Evolutionary conservation across 2,888 invertebrate species (phyloP), one percentile per base, ranked within the genome.

Genomic region (Nemapogon koenigi): DNA sequence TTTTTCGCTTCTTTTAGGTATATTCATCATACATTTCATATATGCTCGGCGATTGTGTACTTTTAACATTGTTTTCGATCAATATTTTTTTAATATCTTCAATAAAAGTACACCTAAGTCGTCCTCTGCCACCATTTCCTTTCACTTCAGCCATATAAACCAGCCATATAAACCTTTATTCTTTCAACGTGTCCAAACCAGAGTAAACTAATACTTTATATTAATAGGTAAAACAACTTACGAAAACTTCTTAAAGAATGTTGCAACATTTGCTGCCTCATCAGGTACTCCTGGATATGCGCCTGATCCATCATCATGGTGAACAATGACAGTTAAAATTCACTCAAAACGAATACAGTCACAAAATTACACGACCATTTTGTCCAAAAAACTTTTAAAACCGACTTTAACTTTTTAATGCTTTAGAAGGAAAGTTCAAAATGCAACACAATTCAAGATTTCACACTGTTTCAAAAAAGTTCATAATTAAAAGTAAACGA

Each of bases 221-320:
- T 10, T 22, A 22, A 22, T 7, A 22, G 10, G 22, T 19, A 22
- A 22, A 7, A 4, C 10, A 42, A 66, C 78, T 73, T 58, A 78
- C 78, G 78, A 29, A 76, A 50, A 37, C 76, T 66, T 41, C 71
- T 73, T 2, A 78, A 57, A 6, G 75, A 73, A 10, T 73, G 78
- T 39, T 78, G 78, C 48, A 78, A 47, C 76, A 78, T 78, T 59
- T 78, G 78, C 53, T 78, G 78, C 49, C 78, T 65, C 56, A 78
- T 59, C 57, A 78, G 57, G 51, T 76, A 78, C 55, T 78, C 78
- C 41, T 75, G 72, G 41, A 78, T 71, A 47, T 76, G 76, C 13
- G 73, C 69, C 54, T 78, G 78, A 58, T 76, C 76, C 78, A 78
- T 78, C 78, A 78, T 78, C 75, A 75, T 78, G 41, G 43, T 65